Base-by-base conservation (phyloP, 2,797 vertebrate genomes). In the Silurus lanzhouensis region DNA sequence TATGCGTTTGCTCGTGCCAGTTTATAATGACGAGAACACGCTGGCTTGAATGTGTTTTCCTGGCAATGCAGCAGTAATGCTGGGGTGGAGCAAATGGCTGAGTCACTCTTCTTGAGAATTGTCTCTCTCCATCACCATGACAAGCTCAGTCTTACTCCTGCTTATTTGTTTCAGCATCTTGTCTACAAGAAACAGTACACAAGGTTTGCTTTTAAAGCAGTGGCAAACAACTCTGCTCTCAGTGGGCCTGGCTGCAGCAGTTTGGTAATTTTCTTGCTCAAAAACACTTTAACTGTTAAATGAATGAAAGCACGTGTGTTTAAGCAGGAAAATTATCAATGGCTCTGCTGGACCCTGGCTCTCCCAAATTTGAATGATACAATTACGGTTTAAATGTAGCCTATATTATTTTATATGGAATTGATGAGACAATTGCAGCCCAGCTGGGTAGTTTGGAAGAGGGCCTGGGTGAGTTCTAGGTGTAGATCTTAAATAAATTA, bases 171-270 rank as follows among this genome's bases (percentile, higher is more conserved):
- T 82, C 55, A 64, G 61, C 55, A 3, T 52, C 70, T 81, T 85
- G 71, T 85, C 67, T 64, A 66, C n/a, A 58, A 44, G 31, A 70
- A 77, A 46, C 61, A 61, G 68, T 48, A 60, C 10, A 76, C 25
- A 22, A 64, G 19, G 8, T 90, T 88, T 90, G 91, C 87, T 90
- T 88, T 79, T 83, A 78, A 27, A 71, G 20, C 82, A 90, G 60
- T 8, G 0, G 44, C 5, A 9, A 67, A 55, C 63, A 81, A 27
- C 60, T 52, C 4, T 19, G n/a, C n/a, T 66, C 63, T 55, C 22
- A 67, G n/a, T 67, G 15, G n/a, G 46, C 63, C n/a, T 9, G 17
- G 15, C 46, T 81, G n/a, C 46, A 81, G 61, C 63, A 67, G 63
- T 81, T 81, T 81, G 44, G n/a, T 31, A 52, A 67, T 81, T 52